Conservation (phyloP, 2,113 vertebrate species). For the Neolamprologus fasciatus region DNA sequence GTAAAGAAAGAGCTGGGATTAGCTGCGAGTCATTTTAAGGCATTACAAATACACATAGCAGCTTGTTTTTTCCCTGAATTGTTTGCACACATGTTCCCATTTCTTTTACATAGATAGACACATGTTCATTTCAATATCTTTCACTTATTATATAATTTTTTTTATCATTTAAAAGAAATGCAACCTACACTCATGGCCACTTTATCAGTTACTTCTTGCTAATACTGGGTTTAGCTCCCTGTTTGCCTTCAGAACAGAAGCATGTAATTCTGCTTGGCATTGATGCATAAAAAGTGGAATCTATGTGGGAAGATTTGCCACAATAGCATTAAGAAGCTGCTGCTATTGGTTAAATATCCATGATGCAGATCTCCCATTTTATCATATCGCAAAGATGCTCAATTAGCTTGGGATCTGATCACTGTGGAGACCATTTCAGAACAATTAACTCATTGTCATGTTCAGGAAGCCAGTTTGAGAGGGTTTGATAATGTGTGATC, state of each 20-base stretch:
- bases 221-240: neutral
- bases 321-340: neutral
- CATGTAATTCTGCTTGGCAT: neutral
- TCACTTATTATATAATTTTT: neutral
- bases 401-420: neutral
- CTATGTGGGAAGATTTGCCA: neutral
- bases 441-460: neutral
- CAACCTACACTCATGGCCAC: neutral
- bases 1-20: conserved; percentile 8
- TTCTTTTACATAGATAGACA: neutral
- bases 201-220: neutral
- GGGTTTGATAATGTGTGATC: neutral
- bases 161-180: neutral
- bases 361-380: neutral
- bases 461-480: neutral
- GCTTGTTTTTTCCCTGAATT: neutral
- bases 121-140: neutral
- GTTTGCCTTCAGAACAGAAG: neutral
- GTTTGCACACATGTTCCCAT: neutral
- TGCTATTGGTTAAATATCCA: neutral
- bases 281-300: neutral
- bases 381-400: neutral
- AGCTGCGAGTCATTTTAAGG: neutral
- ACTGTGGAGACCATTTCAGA: neutral
- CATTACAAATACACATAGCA: neutral